phyloP scores from a whole-genome alignment of 2,797 vertebrate genomes.

The Huso huso region DNA sequence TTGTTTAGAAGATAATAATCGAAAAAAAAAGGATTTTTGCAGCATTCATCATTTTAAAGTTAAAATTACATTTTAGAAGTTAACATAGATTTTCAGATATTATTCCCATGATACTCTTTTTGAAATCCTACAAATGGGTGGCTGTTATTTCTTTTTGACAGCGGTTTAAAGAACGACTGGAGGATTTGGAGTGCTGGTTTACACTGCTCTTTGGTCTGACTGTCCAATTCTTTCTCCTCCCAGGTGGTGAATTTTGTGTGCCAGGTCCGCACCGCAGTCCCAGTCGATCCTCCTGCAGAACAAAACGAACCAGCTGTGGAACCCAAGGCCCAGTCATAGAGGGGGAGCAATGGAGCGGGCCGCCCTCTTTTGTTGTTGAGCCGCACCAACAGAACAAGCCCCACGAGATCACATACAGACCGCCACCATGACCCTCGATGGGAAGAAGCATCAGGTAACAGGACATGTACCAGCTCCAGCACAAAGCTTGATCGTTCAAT shows the following conservation, averaged over 20 bases:
- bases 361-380: slow-evolving; percentile 55
- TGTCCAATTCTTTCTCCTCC: slow-evolving; percentile 15
- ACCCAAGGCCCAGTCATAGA: slow-evolving; percentile 63
- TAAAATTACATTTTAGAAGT: too few species aligned
- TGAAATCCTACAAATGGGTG: too few species aligned
- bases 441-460: slow-evolving; percentile 68
- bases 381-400: slow-evolving; percentile 64
- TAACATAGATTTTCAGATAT: too few species aligned
- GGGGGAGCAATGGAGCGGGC: slow-evolving; percentile 70
- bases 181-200: too few species aligned
- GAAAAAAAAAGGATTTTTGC: too few species aligned
- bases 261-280: slow-evolving; percentile 63
- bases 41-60: too few species aligned
- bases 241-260: slow-evolving; percentile 76
- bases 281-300: slow-evolving; percentile 66
- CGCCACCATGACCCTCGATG: slow-evolving; percentile 65
- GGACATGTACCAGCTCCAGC: too few species aligned
- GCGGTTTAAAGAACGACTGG: too few species aligned
- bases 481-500: too few species aligned
- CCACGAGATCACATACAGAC: slow-evolving; percentile 73
- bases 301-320: slow-evolving; percentile 63
- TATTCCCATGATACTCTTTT: too few species aligned
- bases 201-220: not conserved
- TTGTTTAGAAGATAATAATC: too few species aligned
- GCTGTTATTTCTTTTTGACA: too few species aligned